Evolutionary conservation across 37 sponge, comb jelly and placozoan genomes (phyloP), one percentile per base, ranked within the genome.

Genomic region (Ianthella basta): DNA sequence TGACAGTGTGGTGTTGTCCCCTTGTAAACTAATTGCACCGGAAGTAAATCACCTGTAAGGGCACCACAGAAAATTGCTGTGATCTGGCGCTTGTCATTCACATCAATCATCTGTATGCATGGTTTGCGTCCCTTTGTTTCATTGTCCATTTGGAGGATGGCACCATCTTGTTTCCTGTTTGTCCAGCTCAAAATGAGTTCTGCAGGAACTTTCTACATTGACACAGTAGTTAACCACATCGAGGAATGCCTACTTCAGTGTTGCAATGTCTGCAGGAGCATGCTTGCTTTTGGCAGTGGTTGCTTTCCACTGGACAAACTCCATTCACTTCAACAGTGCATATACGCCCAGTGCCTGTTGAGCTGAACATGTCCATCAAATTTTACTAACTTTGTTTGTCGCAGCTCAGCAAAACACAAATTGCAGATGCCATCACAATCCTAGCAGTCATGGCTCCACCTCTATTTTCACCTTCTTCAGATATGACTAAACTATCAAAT

Each of bases 401-500:
- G 27, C 54, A 82, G 8, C n/a, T 15, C 63, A 37, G 27, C 23
- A 86, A 14, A 73, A 85, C 80, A 12, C 82, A 87, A 5, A 56
- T 34, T 5, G 91, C 91, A 24, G 87, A 83, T 30, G 84, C 91
- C 40, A 87, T 80, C 23, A 34, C 87, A 66, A 82, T 78, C 54
- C 77, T 80, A 69, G 84, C 44, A 41, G 89, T 77, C 56, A 88
- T 78, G 41, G 44, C 78, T 79, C 86, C 86, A 23, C 87, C 87
- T 53, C 10, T 54, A 20, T 82, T 70, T 82, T 35, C 15, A 91
- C 80, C 61, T 82, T 86, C 79, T 77, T 77, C 54, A 77, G 79
- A 23, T 77, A 77, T 40, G 15, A 13, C 24, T 50, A 40, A 36
- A 77, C 84, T n/a, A n/a, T n/a, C n/a, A n/a, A n/a, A n/a, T n/a